Conservation (phyloP, 1,140 invertebrate genomes). For the Leptopilina boulardi region DNA sequence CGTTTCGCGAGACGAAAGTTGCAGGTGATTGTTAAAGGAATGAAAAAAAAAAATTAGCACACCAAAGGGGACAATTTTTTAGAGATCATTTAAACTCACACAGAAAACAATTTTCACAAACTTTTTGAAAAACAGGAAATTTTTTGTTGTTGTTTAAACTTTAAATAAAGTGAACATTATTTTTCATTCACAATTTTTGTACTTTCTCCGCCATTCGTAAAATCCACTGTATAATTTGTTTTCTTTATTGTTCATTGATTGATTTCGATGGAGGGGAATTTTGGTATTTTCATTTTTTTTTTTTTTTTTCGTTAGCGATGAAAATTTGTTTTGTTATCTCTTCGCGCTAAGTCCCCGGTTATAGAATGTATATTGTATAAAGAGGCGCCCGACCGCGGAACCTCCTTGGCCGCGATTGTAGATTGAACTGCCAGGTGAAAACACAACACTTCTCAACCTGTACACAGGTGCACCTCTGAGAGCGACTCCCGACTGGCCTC, state of each 20-base stretch:
- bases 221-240: not conserved
- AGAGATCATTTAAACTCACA: not conserved
- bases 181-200: conserved; percentile 6
- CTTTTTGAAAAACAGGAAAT: not conserved
- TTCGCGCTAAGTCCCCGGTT: conserved; percentile 35
- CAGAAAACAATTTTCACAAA: not conserved
- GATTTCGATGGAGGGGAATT: not conserved
- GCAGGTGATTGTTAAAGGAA: conserved; percentile 32
- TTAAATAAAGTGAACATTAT: not conserved
- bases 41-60: conserved; percentile 21
- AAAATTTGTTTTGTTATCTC: conserved; percentile 7
- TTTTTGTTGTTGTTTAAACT: not conserved
- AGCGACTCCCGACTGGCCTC: conserved; percentile 56
- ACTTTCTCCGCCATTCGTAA: conserved; percentile 38
- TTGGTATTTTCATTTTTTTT: not conserved
- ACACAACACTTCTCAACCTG: conserved; percentile 69
- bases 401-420: conserved; percentile 68
- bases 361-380: too few species aligned
- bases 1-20: conserved; percentile 32
- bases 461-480: conserved; percentile 69
- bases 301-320: not conserved
- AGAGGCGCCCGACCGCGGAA: conserved; percentile 54
- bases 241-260: conserved; percentile 31
- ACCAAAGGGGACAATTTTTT: conserved; percentile 29
- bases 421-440: conserved; percentile 73